Percentiles rank a stretch among this genome's conserved stretches.
Conservation (phyloP, 2,888 invertebrate genomes). For the Drosophila lacicola region DNA sequence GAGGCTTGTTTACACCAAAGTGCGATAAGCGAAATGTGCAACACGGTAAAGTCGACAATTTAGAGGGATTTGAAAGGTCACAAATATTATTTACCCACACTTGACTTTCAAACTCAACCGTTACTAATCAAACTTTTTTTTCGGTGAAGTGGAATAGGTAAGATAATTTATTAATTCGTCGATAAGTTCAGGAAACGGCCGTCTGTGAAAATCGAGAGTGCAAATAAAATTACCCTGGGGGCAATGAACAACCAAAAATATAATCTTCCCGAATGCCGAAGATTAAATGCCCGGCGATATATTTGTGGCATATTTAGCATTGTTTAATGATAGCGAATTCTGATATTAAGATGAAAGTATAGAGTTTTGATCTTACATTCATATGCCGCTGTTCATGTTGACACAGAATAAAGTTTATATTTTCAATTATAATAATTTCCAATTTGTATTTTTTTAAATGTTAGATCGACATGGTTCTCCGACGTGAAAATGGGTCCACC, state of each 20-base stretch:
- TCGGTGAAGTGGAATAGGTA: conserved; percentile 19
- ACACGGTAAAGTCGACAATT: conserved; percentile 9
- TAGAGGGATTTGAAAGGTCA: conserved; percentile 10
- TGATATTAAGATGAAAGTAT: too few species aligned
- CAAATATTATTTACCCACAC: conserved; percentile 32
- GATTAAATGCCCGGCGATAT: not conserved
- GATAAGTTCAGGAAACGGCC: conserved; percentile 27
- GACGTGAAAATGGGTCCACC: conserved; percentile 98
- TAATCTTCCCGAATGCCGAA: not conserved
- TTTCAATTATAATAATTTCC: not conserved
- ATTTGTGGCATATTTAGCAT: too few species aligned
- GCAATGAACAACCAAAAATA: conserved; percentile 25
- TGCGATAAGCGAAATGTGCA: conserved; percentile 49
- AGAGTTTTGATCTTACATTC: too few species aligned
- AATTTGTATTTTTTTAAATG: not conserved
- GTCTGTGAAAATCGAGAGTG: not conserved
- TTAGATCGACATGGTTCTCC: conserved; percentile 92
- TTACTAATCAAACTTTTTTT: conserved; percentile 30
- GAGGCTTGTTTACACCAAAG: conserved; percentile 59
- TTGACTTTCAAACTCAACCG: conserved; percentile 64
- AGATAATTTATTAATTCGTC: conserved; percentile 17
- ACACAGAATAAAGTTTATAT: not conserved
- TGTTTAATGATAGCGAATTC: too few species aligned
- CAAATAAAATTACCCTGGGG: conserved; percentile 18
- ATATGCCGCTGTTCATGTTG: too few species aligned